These are phyloP conservation scores for Solea solea DNA, from an alignment of 2,113 vertebrate genomes.

Conservation along the genomic window DNA sequence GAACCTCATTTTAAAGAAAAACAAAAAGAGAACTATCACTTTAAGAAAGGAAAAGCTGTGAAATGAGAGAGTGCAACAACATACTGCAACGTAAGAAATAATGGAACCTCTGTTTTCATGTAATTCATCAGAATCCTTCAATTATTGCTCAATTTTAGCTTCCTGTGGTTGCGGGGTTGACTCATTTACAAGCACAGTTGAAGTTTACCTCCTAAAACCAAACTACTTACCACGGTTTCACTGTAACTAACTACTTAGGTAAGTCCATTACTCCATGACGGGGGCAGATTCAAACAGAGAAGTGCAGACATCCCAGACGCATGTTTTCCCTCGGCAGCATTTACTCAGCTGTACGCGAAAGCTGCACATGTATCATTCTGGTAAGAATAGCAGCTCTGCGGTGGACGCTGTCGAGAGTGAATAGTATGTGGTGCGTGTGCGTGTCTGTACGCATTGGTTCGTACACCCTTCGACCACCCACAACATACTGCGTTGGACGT, in stretches of 20 bases:
- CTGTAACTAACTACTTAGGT: slow-evolving; percentile 2
- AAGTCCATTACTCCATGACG: slow-evolving; percentile 22
- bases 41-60: too few species aligned
- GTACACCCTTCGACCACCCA: slow-evolving; percentile 76
- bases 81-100: too few species aligned
- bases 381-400: slow-evolving; percentile 74
- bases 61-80: too few species aligned
- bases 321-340: slow-evolving; percentile 54
- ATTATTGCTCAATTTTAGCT: not conserved
- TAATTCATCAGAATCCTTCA: not conserved
- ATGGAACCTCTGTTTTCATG: not conserved
- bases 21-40: too few species aligned
- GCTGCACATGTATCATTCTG: slow-evolving; percentile 60
- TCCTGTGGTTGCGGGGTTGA: too few species aligned
- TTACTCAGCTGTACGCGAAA: slow-evolving; percentile 75
- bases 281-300: slow-evolving; percentile 31
- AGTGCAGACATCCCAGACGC: slow-evolving; percentile 55
- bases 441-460: slow-evolving; percentile 43
- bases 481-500: slow-evolving; percentile 60
- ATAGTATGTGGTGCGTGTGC: slow-evolving; percentile 44
- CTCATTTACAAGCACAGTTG: not conserved
- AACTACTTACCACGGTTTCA: not conserved
- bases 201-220: slow-evolving; percentile 10
- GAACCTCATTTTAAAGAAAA: too few species aligned
- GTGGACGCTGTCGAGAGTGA: slow-evolving; percentile 59